Conservation (phyloP, 2,113 vertebrate species). For the Helogale parvula region DNA sequence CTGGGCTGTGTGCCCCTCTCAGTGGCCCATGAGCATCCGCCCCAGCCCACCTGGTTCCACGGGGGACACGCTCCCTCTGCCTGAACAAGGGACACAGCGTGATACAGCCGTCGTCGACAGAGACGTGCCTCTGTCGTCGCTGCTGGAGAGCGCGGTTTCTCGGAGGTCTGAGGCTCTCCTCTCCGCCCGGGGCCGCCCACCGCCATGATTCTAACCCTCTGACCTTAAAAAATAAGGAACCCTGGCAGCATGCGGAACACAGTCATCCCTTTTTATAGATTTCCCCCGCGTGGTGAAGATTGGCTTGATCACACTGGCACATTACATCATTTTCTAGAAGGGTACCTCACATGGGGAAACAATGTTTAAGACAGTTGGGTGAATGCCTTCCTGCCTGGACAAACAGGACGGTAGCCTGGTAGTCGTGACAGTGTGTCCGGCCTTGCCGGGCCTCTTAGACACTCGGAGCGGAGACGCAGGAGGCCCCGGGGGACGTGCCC, state of each 20-base stretch:
- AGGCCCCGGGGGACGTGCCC: fast-evolving
- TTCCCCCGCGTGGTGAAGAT: conserved; percentile 6
- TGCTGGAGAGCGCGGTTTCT: background rate
- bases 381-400: background rate
- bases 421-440: fast-evolving
- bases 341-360: background rate
- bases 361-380: background rate
- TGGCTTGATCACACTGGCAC: background rate
- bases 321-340: background rate
- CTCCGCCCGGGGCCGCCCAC: background rate
- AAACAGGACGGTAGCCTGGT: background rate
- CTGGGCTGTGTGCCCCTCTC: background rate
- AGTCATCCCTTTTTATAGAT: background rate
- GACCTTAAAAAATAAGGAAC: background rate
- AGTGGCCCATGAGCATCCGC: background rate
- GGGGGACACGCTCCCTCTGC: background rate
- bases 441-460: background rate
- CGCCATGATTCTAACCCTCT: background rate
- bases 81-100: background rate
- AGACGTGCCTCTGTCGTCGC: fast-evolving
- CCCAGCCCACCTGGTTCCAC: background rate
- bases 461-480: fast-evolving
- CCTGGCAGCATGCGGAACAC: background rate
- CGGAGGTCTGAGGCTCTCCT: background rate
- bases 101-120: background rate